phyloP scores from a whole-genome alignment of 2,113 vertebrate species.

The Syrmaticus mikado region DNA sequence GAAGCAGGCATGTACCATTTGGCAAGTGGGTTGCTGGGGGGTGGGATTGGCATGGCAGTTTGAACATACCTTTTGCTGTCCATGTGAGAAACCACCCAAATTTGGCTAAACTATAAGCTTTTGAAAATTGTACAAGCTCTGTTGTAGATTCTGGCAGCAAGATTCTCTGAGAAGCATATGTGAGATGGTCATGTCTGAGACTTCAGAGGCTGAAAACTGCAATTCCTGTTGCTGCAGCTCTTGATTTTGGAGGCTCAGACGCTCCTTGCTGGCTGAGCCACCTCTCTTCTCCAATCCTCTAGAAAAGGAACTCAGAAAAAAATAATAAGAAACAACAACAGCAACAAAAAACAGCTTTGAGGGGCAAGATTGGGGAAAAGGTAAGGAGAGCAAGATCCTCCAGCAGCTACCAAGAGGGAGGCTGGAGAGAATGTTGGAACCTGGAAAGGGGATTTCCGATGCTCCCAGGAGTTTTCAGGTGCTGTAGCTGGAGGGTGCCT shows the following conservation, averaged over 20 bases:
- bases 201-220: not conserved
- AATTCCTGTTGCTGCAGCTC: not conserved
- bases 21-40: conserved; percentile 21
- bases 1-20: conserved; percentile 26
- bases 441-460: accelerated
- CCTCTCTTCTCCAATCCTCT: not conserved
- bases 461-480: not conserved
- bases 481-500: not conserved
- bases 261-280: not conserved
- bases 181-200: not conserved
- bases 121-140: not conserved
- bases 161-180: not conserved
- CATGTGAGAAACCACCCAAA: not conserved
- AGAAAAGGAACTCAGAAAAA: not conserved
- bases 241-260: not conserved
- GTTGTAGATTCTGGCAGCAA: not conserved
- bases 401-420: not conserved
- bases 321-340: not conserved
- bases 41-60: not conserved
- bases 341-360: not conserved
- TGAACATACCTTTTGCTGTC: not conserved
- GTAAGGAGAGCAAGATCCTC: not conserved
- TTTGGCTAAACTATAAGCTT: not conserved
- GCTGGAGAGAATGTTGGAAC: not conserved
- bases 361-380: accelerated